Evolutionary conservation across 2,797 vertebrate genomes (phyloP).

Genomic region (Pampus argenteus): DNA sequence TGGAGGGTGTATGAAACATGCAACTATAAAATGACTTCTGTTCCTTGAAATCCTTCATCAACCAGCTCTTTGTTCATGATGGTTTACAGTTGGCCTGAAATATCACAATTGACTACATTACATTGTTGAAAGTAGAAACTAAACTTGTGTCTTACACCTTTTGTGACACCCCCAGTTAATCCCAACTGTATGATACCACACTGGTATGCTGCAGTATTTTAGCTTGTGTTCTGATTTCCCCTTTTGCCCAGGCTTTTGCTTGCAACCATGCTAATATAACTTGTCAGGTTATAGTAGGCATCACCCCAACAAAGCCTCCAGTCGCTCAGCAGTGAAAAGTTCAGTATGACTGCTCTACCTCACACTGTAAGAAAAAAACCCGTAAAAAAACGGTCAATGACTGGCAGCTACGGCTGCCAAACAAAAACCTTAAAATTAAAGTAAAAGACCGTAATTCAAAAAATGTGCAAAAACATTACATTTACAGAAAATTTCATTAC

Average conservation of each 20-base stretch:
- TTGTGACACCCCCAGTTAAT: background rate
- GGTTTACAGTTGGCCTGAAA: background rate
- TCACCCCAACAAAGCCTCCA: constrained; percentile 38
- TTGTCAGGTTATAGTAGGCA: constrained; percentile 42
- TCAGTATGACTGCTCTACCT: constrained; percentile 60
- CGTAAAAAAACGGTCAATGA: too few species aligned
- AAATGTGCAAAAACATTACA: too few species aligned
- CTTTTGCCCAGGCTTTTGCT: constrained; percentile 12
- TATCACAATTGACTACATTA: background rate
- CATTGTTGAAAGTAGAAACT: background rate
- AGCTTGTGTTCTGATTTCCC: constrained; percentile 1
- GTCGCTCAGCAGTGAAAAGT: constrained; percentile 64
- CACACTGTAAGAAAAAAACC: too few species aligned
- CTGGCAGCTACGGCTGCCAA: too few species aligned
- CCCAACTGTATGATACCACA: background rate
- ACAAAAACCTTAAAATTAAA: too few species aligned
- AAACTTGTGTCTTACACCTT: background rate
- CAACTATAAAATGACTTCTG: too few species aligned
- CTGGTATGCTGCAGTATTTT: constrained; percentile 7
- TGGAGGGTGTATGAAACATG: too few species aligned
- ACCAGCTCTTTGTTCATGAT: background rate
- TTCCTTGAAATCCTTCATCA: background rate
- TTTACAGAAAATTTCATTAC: too few species aligned
- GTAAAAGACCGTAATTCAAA: too few species aligned
- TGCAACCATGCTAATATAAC: constrained; percentile 27